Conservation (phyloP, 2,797 vertebrate species). For the Cirrhinus molitorella region DNA sequence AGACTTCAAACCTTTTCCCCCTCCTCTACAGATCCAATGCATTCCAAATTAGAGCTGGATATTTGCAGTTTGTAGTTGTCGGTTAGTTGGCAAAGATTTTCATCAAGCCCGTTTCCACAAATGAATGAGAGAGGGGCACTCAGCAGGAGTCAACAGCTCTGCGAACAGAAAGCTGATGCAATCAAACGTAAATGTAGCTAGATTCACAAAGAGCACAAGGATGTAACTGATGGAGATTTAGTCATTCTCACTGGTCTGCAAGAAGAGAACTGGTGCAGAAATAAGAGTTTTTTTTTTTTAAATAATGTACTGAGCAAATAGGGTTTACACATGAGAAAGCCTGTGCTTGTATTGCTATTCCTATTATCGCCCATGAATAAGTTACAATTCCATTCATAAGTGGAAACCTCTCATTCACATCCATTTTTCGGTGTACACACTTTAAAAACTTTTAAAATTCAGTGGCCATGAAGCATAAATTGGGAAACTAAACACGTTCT, state of each 20-base stretch:
- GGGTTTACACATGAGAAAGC: slow-evolving; percentile 10
- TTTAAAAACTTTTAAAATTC: not conserved
- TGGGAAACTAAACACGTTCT: not conserved
- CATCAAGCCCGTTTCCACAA: slow-evolving; percentile 45
- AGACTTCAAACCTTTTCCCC: slow-evolving; percentile 25
- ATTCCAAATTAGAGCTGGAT: slow-evolving; percentile 57
- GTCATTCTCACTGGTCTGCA: slow-evolving; percentile 17
- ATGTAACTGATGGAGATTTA: slow-evolving; percentile 13
- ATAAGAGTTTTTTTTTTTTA: slow-evolving; percentile 14
- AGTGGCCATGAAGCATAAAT: not conserved
- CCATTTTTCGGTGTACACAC: not conserved
- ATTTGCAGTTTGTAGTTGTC: slow-evolving; percentile 49
- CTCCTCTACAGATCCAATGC: slow-evolving; percentile 46
- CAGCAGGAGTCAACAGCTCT: slow-evolving; percentile 47
- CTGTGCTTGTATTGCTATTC: slow-evolving; percentile 5
- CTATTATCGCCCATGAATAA: slow-evolving; percentile 12
- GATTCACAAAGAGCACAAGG: slow-evolving; percentile 5
- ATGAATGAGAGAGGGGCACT: slow-evolving; percentile 38
- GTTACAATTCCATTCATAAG: slow-evolving; percentile 23
- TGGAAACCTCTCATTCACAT: slow-evolving; percentile 27
- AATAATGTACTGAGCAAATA: slow-evolving; percentile 34
- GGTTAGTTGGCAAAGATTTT: slow-evolving; percentile 59
- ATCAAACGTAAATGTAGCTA: slow-evolving; percentile 32
- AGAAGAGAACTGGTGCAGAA: slow-evolving; percentile 27
- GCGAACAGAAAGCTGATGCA: slow-evolving; percentile 38